Evolutionary conservation across 2,888 invertebrate species (phyloP), one percentile per base, ranked within the genome.

Genomic region (Thera britannica): DNA sequence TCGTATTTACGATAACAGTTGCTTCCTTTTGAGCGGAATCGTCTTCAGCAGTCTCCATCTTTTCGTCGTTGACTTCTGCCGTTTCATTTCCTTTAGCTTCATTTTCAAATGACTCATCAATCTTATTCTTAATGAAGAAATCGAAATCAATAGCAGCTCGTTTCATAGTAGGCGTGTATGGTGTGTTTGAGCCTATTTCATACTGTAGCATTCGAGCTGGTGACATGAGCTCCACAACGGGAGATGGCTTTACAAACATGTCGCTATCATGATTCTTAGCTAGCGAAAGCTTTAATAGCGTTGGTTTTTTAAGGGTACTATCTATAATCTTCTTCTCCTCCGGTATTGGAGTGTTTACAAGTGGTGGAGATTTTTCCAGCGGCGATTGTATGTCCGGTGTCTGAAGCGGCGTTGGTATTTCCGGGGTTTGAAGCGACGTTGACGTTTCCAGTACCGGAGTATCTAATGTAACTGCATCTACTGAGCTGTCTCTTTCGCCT

Each of bases 191-290:
- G 56, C 77, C 61, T 23, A 92, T 75, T 81, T 92, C 90, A 35
- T 89, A 93, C 83, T 93, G 92, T 60, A 93, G 77, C 92, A 92
- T 92, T 83, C 79, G 88, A 23, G 93, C 93, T 7, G 93, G 93
- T 49, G 93, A 93, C 91, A 93, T 92, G 34, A 89, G 71, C 57
- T 92, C 93, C 23, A 77, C 68, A 0, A 91, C 79, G 2, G 92
- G 90, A 35, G 92, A 91, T 1, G 93, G 93, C 60, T 85, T 92
- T 0, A 89, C 86, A 68, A 93, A 93, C 48, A 83, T 58, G 75
- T 92, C 89, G 60, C 80, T 77, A 35, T 90, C 87, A 65, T 79
- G 83, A 62, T 85, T 87, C 73, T 88, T 90, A 36, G 82, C 74
- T 36, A 92, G 67, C 7, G 90, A 85, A 64, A 91, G 73, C 79